Base-by-base conservation (phyloP, 2,888 invertebrate genomes). In the Nematopogon swammerdamellus region DNA sequence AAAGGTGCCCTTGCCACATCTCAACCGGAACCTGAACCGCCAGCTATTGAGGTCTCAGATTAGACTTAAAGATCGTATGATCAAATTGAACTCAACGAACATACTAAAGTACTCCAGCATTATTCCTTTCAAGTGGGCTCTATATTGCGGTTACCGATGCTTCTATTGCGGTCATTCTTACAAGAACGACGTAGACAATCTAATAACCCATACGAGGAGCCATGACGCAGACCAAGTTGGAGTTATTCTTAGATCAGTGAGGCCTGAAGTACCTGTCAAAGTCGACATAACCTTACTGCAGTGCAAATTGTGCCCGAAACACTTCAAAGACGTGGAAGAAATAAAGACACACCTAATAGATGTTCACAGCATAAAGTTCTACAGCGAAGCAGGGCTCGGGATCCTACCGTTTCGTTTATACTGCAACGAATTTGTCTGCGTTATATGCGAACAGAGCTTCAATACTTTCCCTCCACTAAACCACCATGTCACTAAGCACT, bases 401-500 rank as follows among this genome's bases (percentile, higher is more conserved):
- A 17, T 49, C 17, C 19, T 46, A 3, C 49, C 49, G 10, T 46
- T 44, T 11, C 11, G 42, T 36, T 36, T 46, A 17, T 20, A 8
- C 18, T 17, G 10, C 16, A 5, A 2, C 18, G 44, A n/a, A 25
- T 18, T 45, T 19, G 17, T 17, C 10, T 50, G 47, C 29, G 47
- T 30, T 14, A 8, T 48, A 16, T 50, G 50, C 45, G 30, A 17
- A 10, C 14, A 19, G 14, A 45, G 20, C 42, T 29, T 44, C 19
- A 11, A 42, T 8, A 30, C 29, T 10, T 36, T 48, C 11, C 18
- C 19, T n/a, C 44, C 19, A 19, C 20, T 50, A 17, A 18, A 29
- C 19, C n/a, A 3, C 1, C 50, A 50, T 16, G 14, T 46, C n/a
- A 16, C 3, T 4, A 47, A 14, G 6, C 50, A 50, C 29, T 50